These are phyloP conservation scores for Thamnophis elegans DNA, from an alignment of 2,797 vertebrate genomes.

Conservation along the genomic window DNA sequence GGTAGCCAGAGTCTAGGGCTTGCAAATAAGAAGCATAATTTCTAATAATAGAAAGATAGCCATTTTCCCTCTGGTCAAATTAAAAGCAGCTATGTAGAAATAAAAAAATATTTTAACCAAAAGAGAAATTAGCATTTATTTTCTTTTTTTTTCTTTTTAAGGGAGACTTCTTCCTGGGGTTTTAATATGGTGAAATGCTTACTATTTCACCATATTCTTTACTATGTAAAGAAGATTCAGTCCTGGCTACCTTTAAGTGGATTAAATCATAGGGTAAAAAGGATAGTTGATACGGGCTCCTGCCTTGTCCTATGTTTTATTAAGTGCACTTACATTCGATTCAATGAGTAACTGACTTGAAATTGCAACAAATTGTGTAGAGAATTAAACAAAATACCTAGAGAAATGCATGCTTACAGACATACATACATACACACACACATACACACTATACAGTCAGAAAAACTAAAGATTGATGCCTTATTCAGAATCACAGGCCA, in stretches of 20 bases:
- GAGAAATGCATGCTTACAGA: not conserved
- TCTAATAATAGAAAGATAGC: slow-evolving; percentile 50
- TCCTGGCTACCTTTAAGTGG: not conserved
- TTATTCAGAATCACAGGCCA: not conserved
- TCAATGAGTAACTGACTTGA: not conserved
- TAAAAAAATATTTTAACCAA: slow-evolving; percentile 41
- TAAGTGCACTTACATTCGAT: not conserved
- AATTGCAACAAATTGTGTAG: not conserved
- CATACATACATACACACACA: not conserved
- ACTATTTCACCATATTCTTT: not conserved
- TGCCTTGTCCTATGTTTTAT: not conserved
- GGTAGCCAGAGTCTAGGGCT: slow-evolving; percentile 36
- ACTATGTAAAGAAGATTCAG: not conserved
- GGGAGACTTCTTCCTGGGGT: not conserved
- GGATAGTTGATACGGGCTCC: not conserved
- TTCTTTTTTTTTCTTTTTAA: slow-evolving; percentile 31
- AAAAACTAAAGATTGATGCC: not conserved
- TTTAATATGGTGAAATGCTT: not conserved
- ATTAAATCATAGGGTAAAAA: not conserved
- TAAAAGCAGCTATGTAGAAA: slow-evolving; percentile 50
- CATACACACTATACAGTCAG: not conserved
- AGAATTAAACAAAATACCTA: not conserved
- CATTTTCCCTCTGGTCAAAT: slow-evolving; percentile 47
- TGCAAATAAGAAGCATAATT: slow-evolving; percentile 55
- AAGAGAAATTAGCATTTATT: slow-evolving; percentile 27